Evolutionary conservation across 1,140 invertebrate genomes (phyloP).

Genomic region (Nephila pilipes): DNA sequence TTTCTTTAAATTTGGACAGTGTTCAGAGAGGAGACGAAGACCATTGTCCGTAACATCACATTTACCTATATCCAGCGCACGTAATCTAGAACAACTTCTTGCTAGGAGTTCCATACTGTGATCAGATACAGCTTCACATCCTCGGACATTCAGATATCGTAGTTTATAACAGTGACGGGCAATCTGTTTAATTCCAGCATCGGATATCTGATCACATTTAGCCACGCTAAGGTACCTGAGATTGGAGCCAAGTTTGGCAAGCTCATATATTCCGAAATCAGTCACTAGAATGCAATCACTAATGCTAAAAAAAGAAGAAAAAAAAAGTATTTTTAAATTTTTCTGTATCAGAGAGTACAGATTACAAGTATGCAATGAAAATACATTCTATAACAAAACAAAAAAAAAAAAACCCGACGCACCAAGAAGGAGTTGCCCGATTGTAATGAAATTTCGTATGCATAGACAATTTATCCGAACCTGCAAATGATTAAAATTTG

Average conservation of each 20-base stretch:
- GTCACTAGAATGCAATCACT: conserved; percentile 94
- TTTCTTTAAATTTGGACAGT: conserved; percentile 94
- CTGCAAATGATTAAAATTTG: too few relatives aligned
- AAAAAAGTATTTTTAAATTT: neutral
- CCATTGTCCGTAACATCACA: conserved; percentile 95
- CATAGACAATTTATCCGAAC: too few relatives aligned
- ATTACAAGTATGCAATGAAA: neutral
- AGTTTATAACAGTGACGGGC: conserved; percentile 93
- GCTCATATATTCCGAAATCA: conserved; percentile 94
- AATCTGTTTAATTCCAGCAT: conserved; percentile 92
- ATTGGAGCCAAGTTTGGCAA: conserved; percentile 92
- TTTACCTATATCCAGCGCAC: conserved; percentile 94
- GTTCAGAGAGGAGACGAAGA: conserved; percentile 90
- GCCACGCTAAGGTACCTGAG: conserved; percentile 92
- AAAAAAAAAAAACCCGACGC: too few relatives aligned
- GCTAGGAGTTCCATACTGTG: conserved; percentile 92
- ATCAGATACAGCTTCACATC: conserved; percentile 95
- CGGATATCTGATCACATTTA: conserved; percentile 92
- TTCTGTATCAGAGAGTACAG: neutral
- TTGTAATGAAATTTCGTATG: too few relatives aligned
- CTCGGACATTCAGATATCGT: conserved; percentile 93
- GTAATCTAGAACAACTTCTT: conserved; percentile 89
- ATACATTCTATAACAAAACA: too few relatives aligned
- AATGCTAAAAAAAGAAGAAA: conserved; percentile 85
- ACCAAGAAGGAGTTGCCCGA: too few relatives aligned